phyloP scores from a whole-genome alignment of 2,888 invertebrate species.

The Cephus runcator region DNA sequence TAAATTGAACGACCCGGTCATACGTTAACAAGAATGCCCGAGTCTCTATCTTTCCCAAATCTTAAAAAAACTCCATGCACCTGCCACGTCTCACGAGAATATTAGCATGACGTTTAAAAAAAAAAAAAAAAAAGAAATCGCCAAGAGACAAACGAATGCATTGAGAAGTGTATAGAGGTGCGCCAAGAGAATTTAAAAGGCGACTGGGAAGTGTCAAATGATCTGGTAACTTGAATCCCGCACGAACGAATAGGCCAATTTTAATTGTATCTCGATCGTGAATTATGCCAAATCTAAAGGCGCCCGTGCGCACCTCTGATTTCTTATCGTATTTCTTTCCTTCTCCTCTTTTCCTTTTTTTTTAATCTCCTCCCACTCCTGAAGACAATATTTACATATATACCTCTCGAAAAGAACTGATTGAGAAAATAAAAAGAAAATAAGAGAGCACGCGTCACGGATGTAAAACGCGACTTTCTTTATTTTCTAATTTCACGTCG shows the following conservation, averaged over 20 bases:
- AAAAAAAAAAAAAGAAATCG: background rate
- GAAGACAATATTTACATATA: slow-evolving; percentile 36
- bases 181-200: background rate
- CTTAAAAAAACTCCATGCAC: background rate
- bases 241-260: background rate
- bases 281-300: background rate
- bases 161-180: background rate
- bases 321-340: slow-evolving; percentile 2
- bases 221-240: background rate
- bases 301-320: slow-evolving; percentile 4
- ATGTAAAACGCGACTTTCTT: background rate
- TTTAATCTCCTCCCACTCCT: slow-evolving; percentile 2
- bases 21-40: background rate
- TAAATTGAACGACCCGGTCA: background rate
- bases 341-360: slow-evolving; percentile 1
- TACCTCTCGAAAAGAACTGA: slow-evolving; percentile 28
- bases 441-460: slow-evolving; percentile 12
- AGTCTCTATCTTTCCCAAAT: background rate
- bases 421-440: slow-evolving; percentile 39
- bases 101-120: background rate
- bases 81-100: background rate
- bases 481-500: background rate
- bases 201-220: background rate
- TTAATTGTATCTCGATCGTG: background rate
- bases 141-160: background rate